phyloP scores from a whole-genome alignment of 2,888 invertebrate species.

The Latrodectus hesperus region DNA sequence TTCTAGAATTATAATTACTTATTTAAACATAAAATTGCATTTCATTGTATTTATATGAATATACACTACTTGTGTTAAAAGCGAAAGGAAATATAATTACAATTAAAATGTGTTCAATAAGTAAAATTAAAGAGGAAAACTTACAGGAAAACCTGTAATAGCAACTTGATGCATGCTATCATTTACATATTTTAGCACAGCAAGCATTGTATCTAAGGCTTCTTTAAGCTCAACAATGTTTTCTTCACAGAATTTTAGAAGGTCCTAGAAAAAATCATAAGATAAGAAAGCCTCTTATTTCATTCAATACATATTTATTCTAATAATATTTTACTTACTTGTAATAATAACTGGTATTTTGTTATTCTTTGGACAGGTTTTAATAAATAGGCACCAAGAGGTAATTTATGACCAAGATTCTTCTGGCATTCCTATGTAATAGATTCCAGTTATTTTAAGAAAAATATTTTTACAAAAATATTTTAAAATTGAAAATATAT shows the following conservation, averaged over 20 bases:
- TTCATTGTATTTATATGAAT: no score
- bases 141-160: conserved; percentile 94
- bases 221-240: conserved; percentile 85
- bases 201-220: conserved; percentile 95
- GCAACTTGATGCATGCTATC: conserved; percentile 99
- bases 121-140: conserved; percentile 71
- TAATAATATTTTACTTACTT: conserved; percentile 76
- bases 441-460: no score
- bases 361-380: conserved; percentile 97
- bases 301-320: no score
- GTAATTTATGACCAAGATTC: conserved; percentile 93
- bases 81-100: no score
- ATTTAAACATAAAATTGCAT: no score
- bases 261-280: conserved; percentile 78
- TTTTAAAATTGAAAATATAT: no score
- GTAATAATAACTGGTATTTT: conserved; percentile 92
- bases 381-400: conserved; percentile 93
- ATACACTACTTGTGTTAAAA: no score
- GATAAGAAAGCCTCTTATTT: no score
- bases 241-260: conserved; percentile 89
- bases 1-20: no score
- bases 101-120: no score
- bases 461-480: no score
- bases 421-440: conserved; percentile 85
- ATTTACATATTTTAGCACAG: conserved; percentile 95